These are phyloP conservation scores for Rhyacophila evoluta DNA, from an alignment of 2,888 invertebrate species.

Conservation along the genomic window DNA sequence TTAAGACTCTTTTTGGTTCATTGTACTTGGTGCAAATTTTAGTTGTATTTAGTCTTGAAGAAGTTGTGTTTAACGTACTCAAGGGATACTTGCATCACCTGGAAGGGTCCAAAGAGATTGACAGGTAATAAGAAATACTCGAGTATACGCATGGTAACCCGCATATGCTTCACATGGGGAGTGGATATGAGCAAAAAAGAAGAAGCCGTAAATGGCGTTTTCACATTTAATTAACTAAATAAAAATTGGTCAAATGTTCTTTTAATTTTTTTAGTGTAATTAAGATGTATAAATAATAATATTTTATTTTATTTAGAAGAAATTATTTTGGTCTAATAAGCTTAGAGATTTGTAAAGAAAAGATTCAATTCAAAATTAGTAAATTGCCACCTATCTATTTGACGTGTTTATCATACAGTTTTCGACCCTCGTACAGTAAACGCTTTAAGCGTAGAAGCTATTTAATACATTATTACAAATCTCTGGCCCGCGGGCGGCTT, in stretches of 20 bases:
- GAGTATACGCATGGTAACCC: too few species aligned
- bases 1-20: too few species aligned
- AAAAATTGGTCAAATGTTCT: background rate
- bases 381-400: background rate
- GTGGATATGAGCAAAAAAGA: too few species aligned
- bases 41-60: too few species aligned
- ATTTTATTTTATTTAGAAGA: background rate
- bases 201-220: background rate
- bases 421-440: background rate
- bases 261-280: background rate
- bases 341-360: background rate
- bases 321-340: background rate
- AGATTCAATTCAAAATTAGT: background rate
- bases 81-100: too few species aligned
- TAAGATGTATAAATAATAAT: background rate
- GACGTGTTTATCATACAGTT: slow-evolving; percentile 1
- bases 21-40: too few species aligned
- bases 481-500: background rate
- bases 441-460: background rate
- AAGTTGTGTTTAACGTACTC: too few species aligned
- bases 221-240: too few species aligned
- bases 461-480: background rate
- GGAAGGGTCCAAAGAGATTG: too few species aligned
- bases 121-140: too few species aligned
- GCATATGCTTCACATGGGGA: too few species aligned